Base-by-base conservation (phyloP, 2,113 vertebrate species). In the Sprattus sprattus region DNA sequence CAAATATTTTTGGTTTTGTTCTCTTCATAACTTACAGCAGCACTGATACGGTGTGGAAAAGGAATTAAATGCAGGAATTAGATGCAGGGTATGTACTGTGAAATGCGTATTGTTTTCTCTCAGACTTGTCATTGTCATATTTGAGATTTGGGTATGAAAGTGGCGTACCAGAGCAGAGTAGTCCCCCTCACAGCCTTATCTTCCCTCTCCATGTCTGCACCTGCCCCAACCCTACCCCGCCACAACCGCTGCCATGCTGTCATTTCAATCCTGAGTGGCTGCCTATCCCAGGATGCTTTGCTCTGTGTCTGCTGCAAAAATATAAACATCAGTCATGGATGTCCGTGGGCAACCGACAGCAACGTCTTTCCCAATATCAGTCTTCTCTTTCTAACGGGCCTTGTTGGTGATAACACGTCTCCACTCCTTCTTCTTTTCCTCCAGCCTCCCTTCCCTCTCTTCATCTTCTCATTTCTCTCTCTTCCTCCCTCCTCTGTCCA, bases 251-350 rank as follows among this genome's bases (percentile, higher is more conserved):
- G 18, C 54, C 54, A 22, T 60, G 54, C 54, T 60, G 54, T 60
- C 54, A 60, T 60, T 20, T 60, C 54, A 18, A 60, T 22, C 54
- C 54, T 6, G 6, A 22, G 18, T 60, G 54, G 20, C 22, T 60
- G 54, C 89, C 88, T 83, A 80, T 20, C 44, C 86, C 87, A 75
- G 87, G 89, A 81, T 91, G 86, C 85, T 81, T 82, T 81, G 85
- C 50, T 46, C 50, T 28, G 11, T 82, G 45, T 46, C 45, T 50
- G 22, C 25, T 11, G 45, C 45, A 22, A 20, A 22, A 60, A 22
- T 1, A 22, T 20, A 60, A 11, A 45, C 50, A 28, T 82, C 47
- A 25, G 45, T n/a, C n/a, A 39, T 5, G n/a, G 18, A 60, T 4
- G 18, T 22, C 54, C 20, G 6, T 60, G 54, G 20, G 54, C 16